These are phyloP conservation scores for Operophtera brumata DNA, from an alignment of 2,888 invertebrate species.

Conservation along the genomic window DNA sequence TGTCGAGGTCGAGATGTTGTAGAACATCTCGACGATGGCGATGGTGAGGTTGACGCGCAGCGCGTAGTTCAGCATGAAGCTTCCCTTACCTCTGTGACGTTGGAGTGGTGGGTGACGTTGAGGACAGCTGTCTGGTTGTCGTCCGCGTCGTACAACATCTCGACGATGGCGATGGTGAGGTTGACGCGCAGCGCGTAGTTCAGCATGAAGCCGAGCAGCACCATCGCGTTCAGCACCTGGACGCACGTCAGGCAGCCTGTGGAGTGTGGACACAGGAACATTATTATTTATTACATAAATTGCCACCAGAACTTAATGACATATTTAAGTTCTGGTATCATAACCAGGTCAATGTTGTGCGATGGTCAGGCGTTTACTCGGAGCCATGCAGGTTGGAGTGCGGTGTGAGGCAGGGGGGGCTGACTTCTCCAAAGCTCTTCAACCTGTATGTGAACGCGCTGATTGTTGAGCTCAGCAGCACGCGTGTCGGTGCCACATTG, in stretches of 20 bases:
- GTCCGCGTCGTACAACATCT: constrained; percentile 83
- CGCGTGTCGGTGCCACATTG: no score
- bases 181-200: constrained; percentile 94
- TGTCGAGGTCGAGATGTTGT: no score
- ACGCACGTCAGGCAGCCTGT: constrained; percentile 88
- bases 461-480: no score
- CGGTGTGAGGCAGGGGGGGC: no score
- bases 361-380: no score
- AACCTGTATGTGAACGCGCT: no score
- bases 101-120: constrained; percentile 50
- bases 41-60: constrained; percentile 92
- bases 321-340: no score
- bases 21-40: constrained; percentile 91
- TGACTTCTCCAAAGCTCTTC: no score
- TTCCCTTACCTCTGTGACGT: constrained; percentile 65
- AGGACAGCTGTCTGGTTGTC: constrained; percentile 46
- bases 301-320: no score
- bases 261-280: constrained; percentile 66
- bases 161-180: constrained; percentile 92
- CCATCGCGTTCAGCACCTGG: constrained; percentile 90
- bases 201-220: constrained; percentile 93
- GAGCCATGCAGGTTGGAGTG: no score
- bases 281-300: neutral
- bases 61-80: constrained; percentile 83
- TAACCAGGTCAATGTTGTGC: no score